Percentiles rank a stretch among this genome's conserved stretches.
Evolutionary conservation across 2,797 vertebrate species (phyloP).

Genomic region (Alfaro cultratus): DNA sequence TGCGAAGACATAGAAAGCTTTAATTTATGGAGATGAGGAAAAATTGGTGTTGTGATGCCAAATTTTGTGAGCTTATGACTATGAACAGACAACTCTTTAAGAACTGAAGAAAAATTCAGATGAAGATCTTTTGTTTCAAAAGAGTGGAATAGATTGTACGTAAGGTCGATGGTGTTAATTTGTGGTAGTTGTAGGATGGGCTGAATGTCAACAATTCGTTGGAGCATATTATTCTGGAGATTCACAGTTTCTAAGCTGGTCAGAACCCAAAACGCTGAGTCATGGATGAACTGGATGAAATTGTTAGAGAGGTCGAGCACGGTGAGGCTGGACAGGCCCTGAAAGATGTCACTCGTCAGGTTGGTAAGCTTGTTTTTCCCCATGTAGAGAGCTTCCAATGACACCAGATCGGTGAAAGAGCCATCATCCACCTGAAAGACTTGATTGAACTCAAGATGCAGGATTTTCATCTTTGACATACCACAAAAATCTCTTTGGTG

Average conservation of each 20-base stretch:
- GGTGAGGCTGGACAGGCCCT: slow-evolving; percentile 21
- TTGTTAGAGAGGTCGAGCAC: fast-evolving
- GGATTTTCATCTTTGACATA: slow-evolving; percentile 5
- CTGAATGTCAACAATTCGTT: neutral
- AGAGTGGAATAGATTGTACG: fast-evolving
- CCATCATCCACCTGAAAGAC: slow-evolving; percentile 24
- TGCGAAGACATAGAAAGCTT: fast-evolving
- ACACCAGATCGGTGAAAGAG: neutral
- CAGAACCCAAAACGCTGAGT: slow-evolving; percentile 16
- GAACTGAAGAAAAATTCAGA: slow-evolving; percentile 11
- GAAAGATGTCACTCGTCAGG: slow-evolving; percentile 19
- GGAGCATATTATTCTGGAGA: neutral
- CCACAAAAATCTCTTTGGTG: neutral
- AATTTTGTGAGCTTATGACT: neutral
- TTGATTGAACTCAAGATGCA: fast-evolving
- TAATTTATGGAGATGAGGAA: slow-evolving; percentile 26
- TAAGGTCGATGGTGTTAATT: neutral
- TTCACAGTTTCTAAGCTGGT: fast-evolving
- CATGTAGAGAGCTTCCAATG: neutral
- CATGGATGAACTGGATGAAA: fast-evolving
- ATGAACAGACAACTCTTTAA: slow-evolving; percentile 6
- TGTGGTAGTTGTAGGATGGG: slow-evolving; percentile 10
- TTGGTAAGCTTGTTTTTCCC: neutral
- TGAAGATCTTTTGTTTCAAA: slow-evolving; percentile 35
- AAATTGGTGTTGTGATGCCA: slow-evolving; percentile 31